Base-by-base conservation (phyloP, 2,888 invertebrate species). In the Choristoneura rosaceana region DNA sequence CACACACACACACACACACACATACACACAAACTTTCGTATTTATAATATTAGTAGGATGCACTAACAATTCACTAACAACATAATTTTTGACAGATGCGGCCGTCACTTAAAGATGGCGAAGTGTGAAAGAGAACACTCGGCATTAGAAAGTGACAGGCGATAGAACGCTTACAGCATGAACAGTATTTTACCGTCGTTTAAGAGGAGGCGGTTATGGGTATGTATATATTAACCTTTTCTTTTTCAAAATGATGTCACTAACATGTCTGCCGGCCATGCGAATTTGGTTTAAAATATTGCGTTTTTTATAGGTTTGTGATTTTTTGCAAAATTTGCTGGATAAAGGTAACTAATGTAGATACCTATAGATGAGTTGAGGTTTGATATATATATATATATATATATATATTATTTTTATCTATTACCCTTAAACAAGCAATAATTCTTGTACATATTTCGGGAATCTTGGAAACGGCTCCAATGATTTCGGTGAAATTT, bases 101-200 rank as follows among this genome's bases (percentile, higher is more conserved):
- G 68, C 58, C 68, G 68, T 59, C 64, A 34, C 47, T 68, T 64
- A 68, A 63, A 63, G 63, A 73, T 64, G 73, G 68, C 68, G 63
- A 64, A 63, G 52, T 69, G 68, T 69, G 73, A 69, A 50, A 58
- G 68, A 71, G 71, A 63, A 47, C 73, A 52, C 63, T 59, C 55
- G 68, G 33, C 63, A 59, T 73, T 73, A 63, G 59, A 73, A 64
- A 69, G 59, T 59, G 68, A 64, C 68, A 69, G 68, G 73, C 73
- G 73, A 69, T 69, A 73, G 68, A 73, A 59, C 47, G 59, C 68
- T 73, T 73, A 73, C 73, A 73, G 73, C 73, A 73, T 73, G 73
- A 73, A 64, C 68, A 15, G 63, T 73, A 59, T 25, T 73, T 73
- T 64, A 59, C 68, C 52, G 69, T 33, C 50, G 50, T 66, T 66